Conservation (phyloP, 2,113 vertebrate species). For the Eptesicus fuscus region DNA sequence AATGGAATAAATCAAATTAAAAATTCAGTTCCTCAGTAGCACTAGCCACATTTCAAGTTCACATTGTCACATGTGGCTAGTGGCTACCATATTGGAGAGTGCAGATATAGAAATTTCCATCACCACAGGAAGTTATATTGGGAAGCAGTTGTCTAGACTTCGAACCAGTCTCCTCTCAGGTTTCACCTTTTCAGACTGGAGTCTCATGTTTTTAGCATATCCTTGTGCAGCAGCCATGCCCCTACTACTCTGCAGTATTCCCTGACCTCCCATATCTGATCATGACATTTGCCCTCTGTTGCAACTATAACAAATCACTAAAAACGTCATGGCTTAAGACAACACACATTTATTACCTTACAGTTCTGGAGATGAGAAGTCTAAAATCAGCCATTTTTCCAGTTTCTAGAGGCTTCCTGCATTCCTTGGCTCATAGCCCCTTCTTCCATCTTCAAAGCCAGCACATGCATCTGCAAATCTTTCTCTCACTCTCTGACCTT, state of each 20-base stretch:
- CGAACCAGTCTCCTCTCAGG: not conserved
- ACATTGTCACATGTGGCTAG: not conserved
- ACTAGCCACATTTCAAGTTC: not conserved
- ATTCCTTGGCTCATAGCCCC: not conserved
- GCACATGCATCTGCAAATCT: not conserved
- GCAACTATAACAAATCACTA: not conserved
- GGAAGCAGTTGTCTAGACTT: not conserved
- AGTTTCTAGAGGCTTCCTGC: not conserved
- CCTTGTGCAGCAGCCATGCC: not conserved
- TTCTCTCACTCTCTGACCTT: not conserved
- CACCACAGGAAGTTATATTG: not conserved
- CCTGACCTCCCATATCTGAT: not conserved
- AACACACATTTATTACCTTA: not conserved
- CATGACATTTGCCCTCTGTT: not conserved
- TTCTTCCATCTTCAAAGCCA: not conserved
- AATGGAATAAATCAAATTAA: conserved; percentile 3
- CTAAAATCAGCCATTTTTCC: not conserved
- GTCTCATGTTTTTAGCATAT: not conserved
- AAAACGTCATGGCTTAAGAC: not conserved
- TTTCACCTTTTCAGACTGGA: not conserved
- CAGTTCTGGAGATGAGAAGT: not conserved
- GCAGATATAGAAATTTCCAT: not conserved
- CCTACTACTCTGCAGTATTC: not conserved
- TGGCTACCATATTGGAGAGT: not conserved
- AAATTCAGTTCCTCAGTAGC: not conserved